Conservation (phyloP, 2,797 vertebrate genomes). For the Chaenodraco wilsoni region DNA sequence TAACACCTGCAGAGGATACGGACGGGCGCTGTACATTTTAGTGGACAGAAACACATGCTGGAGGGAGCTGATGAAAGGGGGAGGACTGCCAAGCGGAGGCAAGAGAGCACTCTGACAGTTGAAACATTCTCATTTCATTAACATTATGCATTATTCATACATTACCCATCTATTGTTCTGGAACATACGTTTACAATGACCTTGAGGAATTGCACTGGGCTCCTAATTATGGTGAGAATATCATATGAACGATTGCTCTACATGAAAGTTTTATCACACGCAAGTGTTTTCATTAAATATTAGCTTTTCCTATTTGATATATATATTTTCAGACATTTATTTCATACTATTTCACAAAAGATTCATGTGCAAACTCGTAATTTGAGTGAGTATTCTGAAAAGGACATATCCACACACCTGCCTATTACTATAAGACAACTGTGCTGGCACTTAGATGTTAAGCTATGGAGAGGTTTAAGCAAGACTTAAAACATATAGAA, state of each 20-base stretch:
- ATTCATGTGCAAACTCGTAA: not conserved
- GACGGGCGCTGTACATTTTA: slow-evolving; percentile 9
- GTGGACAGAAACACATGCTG: not conserved
- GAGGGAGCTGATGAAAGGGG: slow-evolving; percentile 15
- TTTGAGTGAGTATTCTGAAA: not conserved
- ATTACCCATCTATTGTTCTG: slow-evolving; percentile 37
- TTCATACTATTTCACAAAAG: not conserved
- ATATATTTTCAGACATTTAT: not conserved
- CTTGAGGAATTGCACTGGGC: slow-evolving; percentile 32
- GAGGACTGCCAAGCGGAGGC: slow-evolving; percentile 6
- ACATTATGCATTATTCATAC: slow-evolving; percentile 61
- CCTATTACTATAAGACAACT: not conserved
- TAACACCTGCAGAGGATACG: slow-evolving; percentile 46
- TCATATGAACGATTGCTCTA: slow-evolving; percentile 20
- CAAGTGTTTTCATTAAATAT: slow-evolving; percentile 18
- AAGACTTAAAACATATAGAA: slow-evolving; percentile 22
- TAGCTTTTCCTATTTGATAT: slow-evolving; percentile 6
- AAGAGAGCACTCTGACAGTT: slow-evolving; percentile 21
- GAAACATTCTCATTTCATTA: slow-evolving; percentile 61
- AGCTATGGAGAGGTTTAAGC: not conserved
- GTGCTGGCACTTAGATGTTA: not conserved
- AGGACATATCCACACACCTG: not conserved
- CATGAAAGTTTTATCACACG: slow-evolving; percentile 1
- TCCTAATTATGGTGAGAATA: slow-evolving; percentile 23
- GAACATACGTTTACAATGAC: slow-evolving; percentile 35